These are phyloP conservation scores for Poecilobothrus nobilitatus DNA, from an alignment of 2,888 invertebrate species.

Conservation along the genomic window DNA sequence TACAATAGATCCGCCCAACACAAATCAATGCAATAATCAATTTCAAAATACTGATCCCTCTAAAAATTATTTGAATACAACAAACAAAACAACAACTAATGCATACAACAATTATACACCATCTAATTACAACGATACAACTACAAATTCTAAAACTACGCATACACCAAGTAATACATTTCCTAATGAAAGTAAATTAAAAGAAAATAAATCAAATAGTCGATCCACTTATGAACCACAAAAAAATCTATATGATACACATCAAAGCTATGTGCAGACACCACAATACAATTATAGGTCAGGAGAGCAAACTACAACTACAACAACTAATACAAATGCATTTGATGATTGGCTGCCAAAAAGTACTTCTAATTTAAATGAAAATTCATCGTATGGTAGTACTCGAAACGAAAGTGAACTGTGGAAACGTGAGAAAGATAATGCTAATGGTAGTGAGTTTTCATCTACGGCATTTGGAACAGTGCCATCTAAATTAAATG, in stretches of 20 bases:
- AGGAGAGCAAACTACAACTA: background rate
- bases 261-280: background rate
- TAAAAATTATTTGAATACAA: background rate
- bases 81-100: background rate
- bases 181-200: background rate
- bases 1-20: background rate
- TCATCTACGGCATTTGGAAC: constrained; percentile 1
- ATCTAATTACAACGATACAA: background rate
- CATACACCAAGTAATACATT: background rate
- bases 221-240: background rate
- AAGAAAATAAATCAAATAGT: background rate
- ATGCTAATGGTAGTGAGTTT: background rate
- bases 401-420: constrained; percentile 8
- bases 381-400: constrained; percentile 1
- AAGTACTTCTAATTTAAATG: background rate
- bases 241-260: background rate
- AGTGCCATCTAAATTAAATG: background rate
- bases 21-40: background rate
- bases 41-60: background rate
- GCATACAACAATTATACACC: background rate
- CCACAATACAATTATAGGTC: constrained; percentile 3
- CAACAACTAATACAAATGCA: background rate
- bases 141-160: background rate
- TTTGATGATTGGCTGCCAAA: constrained; percentile 4
- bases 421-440: constrained; percentile 4